Evolutionary conservation across 2,888 invertebrate genomes (phyloP), one percentile per base, ranked within the genome.

Genomic region (Lasioglossum villosulum): DNA sequence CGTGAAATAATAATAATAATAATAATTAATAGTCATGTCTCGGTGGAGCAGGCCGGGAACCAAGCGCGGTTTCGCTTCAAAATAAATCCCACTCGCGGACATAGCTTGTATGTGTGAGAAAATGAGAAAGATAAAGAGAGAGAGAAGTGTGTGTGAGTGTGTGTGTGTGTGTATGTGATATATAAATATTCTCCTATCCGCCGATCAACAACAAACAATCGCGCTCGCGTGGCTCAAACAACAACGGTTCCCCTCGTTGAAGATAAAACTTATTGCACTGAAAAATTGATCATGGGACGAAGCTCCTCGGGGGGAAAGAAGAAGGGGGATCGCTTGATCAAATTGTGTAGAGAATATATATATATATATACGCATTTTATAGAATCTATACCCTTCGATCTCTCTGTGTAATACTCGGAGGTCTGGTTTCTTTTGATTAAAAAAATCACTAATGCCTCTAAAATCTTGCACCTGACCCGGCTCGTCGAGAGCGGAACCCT

Each of bases 381-480:
- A 56, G 56, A 56, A 73, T 63, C 82, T 77, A 76, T 74, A 80
- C 71, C 82, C 83, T 90, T 84, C 82, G 78, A 89, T 83, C 72
- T 79, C 76, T 78, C 75, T 74, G 80, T 76, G 74, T 78, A 83
- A 79, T 86, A 87, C 79, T 84, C 59, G n/a, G 63, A 75, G 72
- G n/a, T 39, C 70, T 70, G 70, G 37, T 39, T 70, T 70, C 70
- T 63, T 59, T 75, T 81, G 74, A 89, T 89, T 81, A 82, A 82
- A 83, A 88, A 90, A 86, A 71, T 83, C 68, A 75, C 80, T 83
- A 89, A 83, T 88, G 84, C 84, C 83, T 81, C 79, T 82, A 90
- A 80, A 37, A 88, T 73, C 16, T 82, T 76, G 81, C 84, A 66
- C 71, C 71, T n/a, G n/a, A 30, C 37, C 71, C 39, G 71, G 66